Evolutionary conservation across 2,797 vertebrate species (phyloP), one percentile per base, ranked within the genome.

Genomic region (Sorex maritimensis): DNA sequence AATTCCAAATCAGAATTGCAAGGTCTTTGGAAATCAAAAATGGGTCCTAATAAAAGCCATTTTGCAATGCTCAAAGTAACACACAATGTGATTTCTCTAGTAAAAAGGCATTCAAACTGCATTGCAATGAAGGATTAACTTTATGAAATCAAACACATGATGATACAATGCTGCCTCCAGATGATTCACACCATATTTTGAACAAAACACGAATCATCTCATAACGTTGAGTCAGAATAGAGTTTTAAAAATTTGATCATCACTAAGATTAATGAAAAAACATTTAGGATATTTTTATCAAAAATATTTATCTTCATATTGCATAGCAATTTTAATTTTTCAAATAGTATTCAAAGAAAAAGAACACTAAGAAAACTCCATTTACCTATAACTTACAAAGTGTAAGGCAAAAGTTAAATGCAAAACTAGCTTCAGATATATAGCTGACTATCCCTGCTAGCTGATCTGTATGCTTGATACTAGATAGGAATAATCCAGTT

Each of bases 331-430:
- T 81, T 74, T 81, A 90, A 77, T 80, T 86, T 69, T 78, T 9
- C 23, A 58, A 88, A 55, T 93, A 67, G 71, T 28, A 90, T 67
- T 92, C 86, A 85, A 85, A 73, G 52, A 74, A 92, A 93, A 84
- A 65, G 23, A 78, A 79, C 34, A 71, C 0, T 58, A 61, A 24
- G 6, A 75, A 74, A 92, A 88, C 44, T 6, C 14, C 17, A 23
- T 46, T 63, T 5, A 84, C 21, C 28, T 81, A 30, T 26, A 81
- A 81, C n/a, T 89, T 21, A 83, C 6, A 86, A 10, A 86, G 63
- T 26, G n/a, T 0, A 44, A 67, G 67, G 81, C 55, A 81, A 41
- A 34, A 72, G 75, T 49, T 1, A 6, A 82, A 73, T 7, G 30
- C 52, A 24, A 79, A 88, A 61, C 9, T 46, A 21, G 46, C 3